A percentile compares a stretch with the other conserved stretches of the same genome.
phyloP scores from a whole-genome alignment of 2,113 vertebrate species.

The Cottus gobio region DNA sequence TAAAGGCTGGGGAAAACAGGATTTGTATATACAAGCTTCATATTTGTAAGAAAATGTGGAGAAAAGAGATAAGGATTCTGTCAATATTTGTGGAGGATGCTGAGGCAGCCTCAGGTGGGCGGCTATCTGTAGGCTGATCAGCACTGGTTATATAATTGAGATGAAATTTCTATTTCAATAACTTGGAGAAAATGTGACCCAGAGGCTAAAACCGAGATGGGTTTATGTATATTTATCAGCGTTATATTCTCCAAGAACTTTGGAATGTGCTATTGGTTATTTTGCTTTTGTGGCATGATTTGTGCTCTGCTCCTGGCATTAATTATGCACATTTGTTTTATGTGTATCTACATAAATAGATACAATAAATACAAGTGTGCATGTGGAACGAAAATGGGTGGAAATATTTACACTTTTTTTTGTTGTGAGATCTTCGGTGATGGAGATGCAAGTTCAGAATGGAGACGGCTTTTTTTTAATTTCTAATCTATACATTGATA shows the following conservation, averaged over 20 bases:
- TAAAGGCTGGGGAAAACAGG: background rate
- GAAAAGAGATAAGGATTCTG: slow-evolving; percentile 72
- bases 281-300: slow-evolving; percentile 41
- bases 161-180: slow-evolving; percentile 74
- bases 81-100: slow-evolving; percentile 77
- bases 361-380: too few relatives aligned
- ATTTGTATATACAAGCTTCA: slow-evolving; percentile 52
- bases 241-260: slow-evolving; percentile 64
- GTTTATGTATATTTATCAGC: slow-evolving; percentile 76
- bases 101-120: slow-evolving; percentile 77
- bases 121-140: slow-evolving; percentile 78
- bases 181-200: slow-evolving; percentile 76
- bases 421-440: slow-evolving; percentile 10
- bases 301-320: slow-evolving; percentile 51
- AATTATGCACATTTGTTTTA: slow-evolving; percentile 37
- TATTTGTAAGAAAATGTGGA: slow-evolving; percentile 62
- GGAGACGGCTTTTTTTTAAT: too few relatives aligned
- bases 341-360: background rate
- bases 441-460: background rate
- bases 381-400: slow-evolving; percentile 23
- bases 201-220: slow-evolving; percentile 63
- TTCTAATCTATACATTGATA: too few relatives aligned
- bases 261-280: slow-evolving; percentile 49
- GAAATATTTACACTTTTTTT: background rate
- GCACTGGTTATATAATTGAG: slow-evolving; percentile 80